Evolutionary conservation across 2,888 invertebrate genomes (phyloP).

Genomic region (Rhyacophila evoluta): DNA sequence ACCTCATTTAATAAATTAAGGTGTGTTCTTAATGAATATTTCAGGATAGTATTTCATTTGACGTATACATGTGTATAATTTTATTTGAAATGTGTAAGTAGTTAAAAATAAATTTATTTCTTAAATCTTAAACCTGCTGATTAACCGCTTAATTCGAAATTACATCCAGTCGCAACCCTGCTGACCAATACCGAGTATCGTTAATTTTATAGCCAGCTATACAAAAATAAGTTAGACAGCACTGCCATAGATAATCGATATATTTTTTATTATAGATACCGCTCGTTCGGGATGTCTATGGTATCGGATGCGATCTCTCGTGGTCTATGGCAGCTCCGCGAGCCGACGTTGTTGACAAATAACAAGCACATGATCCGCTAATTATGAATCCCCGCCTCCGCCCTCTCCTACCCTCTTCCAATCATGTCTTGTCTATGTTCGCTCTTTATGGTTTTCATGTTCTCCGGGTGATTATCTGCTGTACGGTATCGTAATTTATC

Average conservation of each 20-base stretch:
- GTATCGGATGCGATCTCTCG: constrained; percentile 19
- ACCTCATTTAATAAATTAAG: too few relatives aligned
- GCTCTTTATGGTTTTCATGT: constrained; percentile 22
- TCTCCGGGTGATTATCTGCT: constrained; percentile 18
- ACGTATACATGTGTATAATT: too few relatives aligned
- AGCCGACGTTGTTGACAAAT: constrained; percentile 48
- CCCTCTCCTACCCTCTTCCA: constrained; percentile 1
- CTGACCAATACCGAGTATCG: too few relatives aligned
- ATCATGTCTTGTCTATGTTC: constrained; percentile 23
- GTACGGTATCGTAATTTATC: background rate
- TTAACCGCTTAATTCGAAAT: too few relatives aligned
- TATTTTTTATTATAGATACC: background rate
- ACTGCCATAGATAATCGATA: constrained; percentile 7
- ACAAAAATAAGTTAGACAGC: background rate
- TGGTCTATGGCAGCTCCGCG: background rate
- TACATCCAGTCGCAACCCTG: too few relatives aligned
- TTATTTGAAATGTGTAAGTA: too few relatives aligned
- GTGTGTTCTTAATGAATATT: too few relatives aligned
- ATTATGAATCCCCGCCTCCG: constrained; percentile 47
- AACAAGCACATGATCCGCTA: constrained; percentile 51
- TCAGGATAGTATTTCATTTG: too few relatives aligned
- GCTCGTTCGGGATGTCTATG: background rate
- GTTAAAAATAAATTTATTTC: too few relatives aligned
- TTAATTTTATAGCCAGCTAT: too few relatives aligned
- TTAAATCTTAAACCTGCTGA: too few relatives aligned